These are phyloP conservation scores for Idaea biselata DNA, from an alignment of 2,888 invertebrate species.

Conservation along the genomic window DNA sequence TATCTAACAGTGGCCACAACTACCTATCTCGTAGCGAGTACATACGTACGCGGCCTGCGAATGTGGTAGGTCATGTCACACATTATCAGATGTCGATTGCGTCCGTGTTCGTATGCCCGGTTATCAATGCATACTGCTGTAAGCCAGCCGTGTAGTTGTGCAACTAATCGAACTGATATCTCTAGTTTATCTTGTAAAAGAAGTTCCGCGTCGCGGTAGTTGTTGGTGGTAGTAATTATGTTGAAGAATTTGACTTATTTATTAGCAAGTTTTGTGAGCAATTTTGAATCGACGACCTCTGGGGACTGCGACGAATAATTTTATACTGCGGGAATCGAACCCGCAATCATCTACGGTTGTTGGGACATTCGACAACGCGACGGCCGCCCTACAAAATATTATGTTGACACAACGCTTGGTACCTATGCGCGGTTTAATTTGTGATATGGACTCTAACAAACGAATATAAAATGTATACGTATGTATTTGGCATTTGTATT, in stretches of 20 bases:
- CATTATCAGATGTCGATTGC: slow-evolving; percentile 40
- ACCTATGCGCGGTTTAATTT: background rate
- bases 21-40: background rate
- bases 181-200: background rate
- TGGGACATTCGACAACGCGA: no score
- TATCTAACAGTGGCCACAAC: no score
- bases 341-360: no score
- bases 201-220: background rate
- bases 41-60: slow-evolving; percentile 26
- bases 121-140: slow-evolving; percentile 34
- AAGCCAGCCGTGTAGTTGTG: slow-evolving; percentile 30
- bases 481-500: slow-evolving; percentile 5
- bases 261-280: no score
- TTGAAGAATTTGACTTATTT: background rate
- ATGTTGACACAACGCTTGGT: no score
- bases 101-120: slow-evolving; percentile 27
- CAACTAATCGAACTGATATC: slow-evolving; percentile 22
- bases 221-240: background rate
- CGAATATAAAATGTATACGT: background rate
- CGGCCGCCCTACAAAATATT: no score
- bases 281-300: no score
- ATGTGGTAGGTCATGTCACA: slow-evolving; percentile 52
- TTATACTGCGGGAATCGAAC: no score
- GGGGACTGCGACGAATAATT: no score
- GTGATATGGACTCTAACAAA: background rate